These are phyloP conservation scores for Tenodera sinensis DNA, from an alignment of 2,888 invertebrate species.

Conservation along the genomic window DNA sequence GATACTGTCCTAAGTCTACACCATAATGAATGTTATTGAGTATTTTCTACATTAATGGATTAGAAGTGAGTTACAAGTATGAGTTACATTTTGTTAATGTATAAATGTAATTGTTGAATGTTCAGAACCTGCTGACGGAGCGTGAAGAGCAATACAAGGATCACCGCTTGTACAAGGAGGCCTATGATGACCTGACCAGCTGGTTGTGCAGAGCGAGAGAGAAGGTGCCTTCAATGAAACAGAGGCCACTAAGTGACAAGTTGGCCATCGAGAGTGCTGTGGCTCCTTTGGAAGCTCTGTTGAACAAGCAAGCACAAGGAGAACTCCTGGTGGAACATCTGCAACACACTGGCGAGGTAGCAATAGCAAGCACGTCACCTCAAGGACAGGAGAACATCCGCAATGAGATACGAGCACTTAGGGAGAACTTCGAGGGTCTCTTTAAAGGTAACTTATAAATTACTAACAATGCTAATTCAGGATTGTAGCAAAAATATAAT, in stretches of 20 bases:
- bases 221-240: slow-evolving; percentile 83
- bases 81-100: too few species aligned
- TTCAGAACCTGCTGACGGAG: slow-evolving; percentile 63
- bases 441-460: slow-evolving; percentile 56
- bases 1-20: too few species aligned
- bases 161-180: slow-evolving; percentile 85
- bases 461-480: too few species aligned
- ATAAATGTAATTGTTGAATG: slow-evolving; percentile 9
- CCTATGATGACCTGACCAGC: slow-evolving; percentile 81
- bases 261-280: slow-evolving; percentile 85
- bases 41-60: too few species aligned
- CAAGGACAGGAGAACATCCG: slow-evolving; percentile 76
- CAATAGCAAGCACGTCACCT: slow-evolving; percentile 75
- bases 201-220: slow-evolving; percentile 87
- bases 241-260: slow-evolving; percentile 79
- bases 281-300: slow-evolving; percentile 76
- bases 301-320: slow-evolving; percentile 88
- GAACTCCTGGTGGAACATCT: slow-evolving; percentile 82
- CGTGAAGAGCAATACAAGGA: slow-evolving; percentile 84
- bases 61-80: too few species aligned
- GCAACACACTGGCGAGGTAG: slow-evolving; percentile 83
- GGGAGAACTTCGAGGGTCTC: slow-evolving; percentile 78
- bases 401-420: slow-evolving; percentile 79
- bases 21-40: too few species aligned
- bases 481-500: too few species aligned